Conservation (phyloP, 2,113 vertebrate genomes). For the Chaetorhynchus papuensis region DNA sequence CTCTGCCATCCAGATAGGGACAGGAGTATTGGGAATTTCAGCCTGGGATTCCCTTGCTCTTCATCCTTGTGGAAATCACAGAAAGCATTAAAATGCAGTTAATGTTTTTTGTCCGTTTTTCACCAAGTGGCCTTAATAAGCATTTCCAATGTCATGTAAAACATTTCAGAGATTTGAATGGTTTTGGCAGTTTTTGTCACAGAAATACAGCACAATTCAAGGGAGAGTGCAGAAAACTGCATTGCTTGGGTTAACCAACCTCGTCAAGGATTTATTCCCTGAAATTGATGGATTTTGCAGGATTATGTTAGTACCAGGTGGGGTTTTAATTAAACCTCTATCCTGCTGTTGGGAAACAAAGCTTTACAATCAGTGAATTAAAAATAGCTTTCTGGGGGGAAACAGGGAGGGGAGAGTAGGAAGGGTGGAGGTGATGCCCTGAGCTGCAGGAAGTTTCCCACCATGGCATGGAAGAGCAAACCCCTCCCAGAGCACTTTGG, state of each 20-base stretch:
- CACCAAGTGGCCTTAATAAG: neutral
- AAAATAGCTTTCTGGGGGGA: neutral
- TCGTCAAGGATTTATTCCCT: neutral
- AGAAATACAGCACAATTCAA: neutral
- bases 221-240: neutral
- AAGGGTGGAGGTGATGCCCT: neutral
- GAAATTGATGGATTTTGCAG: slow-evolving; percentile 14
- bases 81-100: neutral
- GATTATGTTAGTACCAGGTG: slow-evolving; percentile 18
- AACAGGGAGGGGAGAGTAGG: neutral
- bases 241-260: neutral
- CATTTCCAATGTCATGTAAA: neutral
- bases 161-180: neutral
- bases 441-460: neutral
- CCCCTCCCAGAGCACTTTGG: neutral
- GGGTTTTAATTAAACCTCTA: slow-evolving; percentile 27
- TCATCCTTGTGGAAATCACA: neutral
- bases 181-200: neutral
- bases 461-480: neutral
- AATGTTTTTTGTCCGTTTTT: neutral
- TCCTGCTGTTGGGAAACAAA: neutral
- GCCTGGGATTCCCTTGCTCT: neutral
- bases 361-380: neutral
- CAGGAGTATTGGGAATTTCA: neutral
- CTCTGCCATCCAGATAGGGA: neutral